Evolutionary conservation across 2,113 vertebrate genomes (phyloP), one percentile per base, ranked within the genome.

Genomic region (Nothocercus nigrocapillus): DNA sequence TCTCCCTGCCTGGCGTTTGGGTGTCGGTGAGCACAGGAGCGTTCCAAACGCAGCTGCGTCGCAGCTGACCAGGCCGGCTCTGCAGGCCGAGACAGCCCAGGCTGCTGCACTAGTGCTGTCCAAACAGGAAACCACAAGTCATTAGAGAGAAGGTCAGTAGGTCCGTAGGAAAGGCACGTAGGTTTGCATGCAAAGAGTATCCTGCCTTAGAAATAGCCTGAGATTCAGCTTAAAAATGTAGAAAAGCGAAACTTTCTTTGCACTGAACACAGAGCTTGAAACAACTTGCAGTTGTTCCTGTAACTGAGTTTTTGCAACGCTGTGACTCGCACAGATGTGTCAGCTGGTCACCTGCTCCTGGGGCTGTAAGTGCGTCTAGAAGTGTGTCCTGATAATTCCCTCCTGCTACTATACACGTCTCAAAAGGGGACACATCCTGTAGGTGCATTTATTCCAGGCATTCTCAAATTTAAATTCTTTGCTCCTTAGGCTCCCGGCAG

Each of bases 101-200:
- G 67, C 77, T 80, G 89, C 92, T 93, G 85, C 88, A 96, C 82
- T 74, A 77, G 87, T 13, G 3, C 88, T 97, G 97, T 92, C 86
- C 81, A 90, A 28, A 66, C 96, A 96, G 97, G 97, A 98, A 98
- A 97, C 90, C 86, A 82, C 85, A 96, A 95, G 95, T 76, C 28
- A 20, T 89, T 95, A 51, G 89, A 97, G 95, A 87, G 92, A 94
- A 90, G 89, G 96, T 97, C 96, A 91, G 73, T 69, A 68, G 86
- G 88, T 95, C 92, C 54, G 69, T 95, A 95, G 88, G 91, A 90
- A 97, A 95, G 89, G 81, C 95, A 63, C 89, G 72, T 40, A 94
- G 74, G 70, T 94, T 94, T 84, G 66, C 80, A 91, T 97, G 95
- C 66, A 95, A 94, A 93, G 84, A 82, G 72, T 76, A 91, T 94